These are phyloP conservation scores for Neuroscelio doddi DNA, from an alignment of 2,888 invertebrate genomes.

Conservation along the genomic window DNA sequence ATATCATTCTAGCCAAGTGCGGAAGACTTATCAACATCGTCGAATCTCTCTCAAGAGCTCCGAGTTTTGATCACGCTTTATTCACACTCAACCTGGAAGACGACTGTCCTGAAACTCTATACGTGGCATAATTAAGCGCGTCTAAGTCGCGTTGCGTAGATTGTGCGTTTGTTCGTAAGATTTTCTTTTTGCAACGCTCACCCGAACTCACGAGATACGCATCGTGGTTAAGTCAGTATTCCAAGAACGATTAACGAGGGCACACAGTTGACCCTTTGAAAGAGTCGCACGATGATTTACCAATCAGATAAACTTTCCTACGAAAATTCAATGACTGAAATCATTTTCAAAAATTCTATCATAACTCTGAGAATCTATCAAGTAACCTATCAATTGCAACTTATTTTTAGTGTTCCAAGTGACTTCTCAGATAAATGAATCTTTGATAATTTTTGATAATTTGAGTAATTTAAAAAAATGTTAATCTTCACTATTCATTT, in stretches of 20 bases:
- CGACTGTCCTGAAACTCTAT: constrained; percentile 45
- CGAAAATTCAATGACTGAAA: constrained; percentile 31
- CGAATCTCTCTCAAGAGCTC: constrained; percentile 43
- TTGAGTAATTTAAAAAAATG: too few species aligned
- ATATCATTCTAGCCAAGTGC: constrained; percentile 43
- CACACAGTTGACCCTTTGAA: constrained; percentile 52
- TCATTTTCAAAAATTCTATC: too few species aligned
- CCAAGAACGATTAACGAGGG: constrained; percentile 62
- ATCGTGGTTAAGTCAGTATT: constrained; percentile 55
- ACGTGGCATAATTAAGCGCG: constrained; percentile 56
- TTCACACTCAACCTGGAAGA: constrained; percentile 42
- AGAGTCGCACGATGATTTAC: constrained; percentile 36
- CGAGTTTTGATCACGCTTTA: constrained; percentile 38
- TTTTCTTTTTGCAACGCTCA: constrained; percentile 48
- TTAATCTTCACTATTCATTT: too few species aligned
- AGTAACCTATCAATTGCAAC: too few species aligned
- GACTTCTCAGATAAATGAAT: too few species aligned
- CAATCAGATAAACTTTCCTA: constrained; percentile 8
- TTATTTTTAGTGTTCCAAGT: too few species aligned
- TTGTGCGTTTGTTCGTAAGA: constrained; percentile 48
- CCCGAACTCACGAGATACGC: constrained; percentile 56
- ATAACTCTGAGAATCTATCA: too few species aligned
- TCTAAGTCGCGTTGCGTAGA: constrained; percentile 56
- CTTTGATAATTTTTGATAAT: too few species aligned
- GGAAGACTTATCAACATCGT: constrained; percentile 50